These are phyloP conservation scores for Hippocampus mohnikei DNA, from an alignment of 2,113 vertebrate species.

Conservation along the genomic window DNA sequence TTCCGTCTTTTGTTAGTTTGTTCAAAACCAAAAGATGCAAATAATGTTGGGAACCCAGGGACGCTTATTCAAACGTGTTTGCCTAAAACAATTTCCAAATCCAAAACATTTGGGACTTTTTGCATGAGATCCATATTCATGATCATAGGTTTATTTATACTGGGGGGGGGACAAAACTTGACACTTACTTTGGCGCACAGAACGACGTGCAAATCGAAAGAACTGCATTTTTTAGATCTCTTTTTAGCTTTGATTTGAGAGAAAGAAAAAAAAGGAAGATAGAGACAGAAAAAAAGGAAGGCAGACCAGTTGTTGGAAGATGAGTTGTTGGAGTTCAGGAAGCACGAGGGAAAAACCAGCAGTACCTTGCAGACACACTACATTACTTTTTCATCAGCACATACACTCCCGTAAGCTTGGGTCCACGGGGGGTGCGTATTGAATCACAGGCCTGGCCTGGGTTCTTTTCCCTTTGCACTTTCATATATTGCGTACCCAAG, in stretches of 20 bases:
- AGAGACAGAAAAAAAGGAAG: constrained; percentile 30
- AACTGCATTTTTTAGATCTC: constrained; percentile 37
- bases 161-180: neutral
- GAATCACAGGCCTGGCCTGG: constrained; percentile 64
- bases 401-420: constrained; percentile 66
- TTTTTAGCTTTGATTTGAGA: constrained; percentile 41
- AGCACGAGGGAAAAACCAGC: constrained; percentile 52
- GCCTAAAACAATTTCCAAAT: constrained; percentile 1
- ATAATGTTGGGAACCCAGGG: neutral
- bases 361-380: constrained; percentile 71
- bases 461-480: constrained; percentile 45
- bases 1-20: constrained; percentile 30
- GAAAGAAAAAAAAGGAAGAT: neutral
- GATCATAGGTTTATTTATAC: constrained; percentile 1
- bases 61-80: neutral
- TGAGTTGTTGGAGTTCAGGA: constrained; percentile 48
- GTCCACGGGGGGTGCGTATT: constrained; percentile 59
- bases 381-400: constrained; percentile 79
- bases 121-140: constrained; percentile 7
- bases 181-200: neutral
- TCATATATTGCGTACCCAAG: constrained; percentile 58
- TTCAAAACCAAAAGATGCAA: neutral
- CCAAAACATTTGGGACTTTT: constrained; percentile 1
- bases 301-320: constrained; percentile 46
- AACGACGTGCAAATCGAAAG: constrained; percentile 12